Percentiles rank a stretch among this genome's conserved stretches.
Evolutionary conservation across 2,113 vertebrate species (phyloP).

Genomic region (Cyprinodon tularosa): DNA sequence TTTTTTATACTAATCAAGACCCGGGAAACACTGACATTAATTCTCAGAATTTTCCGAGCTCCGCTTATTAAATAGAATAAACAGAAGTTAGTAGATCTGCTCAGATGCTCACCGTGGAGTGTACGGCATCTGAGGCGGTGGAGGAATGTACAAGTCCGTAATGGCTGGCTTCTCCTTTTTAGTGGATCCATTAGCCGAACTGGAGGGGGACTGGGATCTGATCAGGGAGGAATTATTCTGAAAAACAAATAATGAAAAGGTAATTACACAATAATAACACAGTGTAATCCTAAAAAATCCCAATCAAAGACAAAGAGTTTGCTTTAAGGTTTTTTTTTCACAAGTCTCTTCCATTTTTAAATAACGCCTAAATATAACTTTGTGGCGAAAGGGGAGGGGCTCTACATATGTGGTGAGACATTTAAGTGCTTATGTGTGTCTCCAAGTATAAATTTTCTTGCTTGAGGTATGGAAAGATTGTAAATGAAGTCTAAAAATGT

Average conservation of each 20-base stretch:
- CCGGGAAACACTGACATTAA: no score
- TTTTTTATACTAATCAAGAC: no score
- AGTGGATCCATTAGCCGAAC: constrained; percentile 79
- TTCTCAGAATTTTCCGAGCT: neutral
- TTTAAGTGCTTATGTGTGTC: constrained; percentile 35
- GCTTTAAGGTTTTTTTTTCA: neutral
- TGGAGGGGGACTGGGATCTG: constrained; percentile 81
- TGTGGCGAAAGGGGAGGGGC: constrained; percentile 42
- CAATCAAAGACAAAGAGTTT: constrained; percentile 5
- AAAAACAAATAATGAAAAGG: constrained; percentile 49
- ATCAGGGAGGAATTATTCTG: constrained; percentile 83
- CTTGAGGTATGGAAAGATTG: constrained; percentile 67
- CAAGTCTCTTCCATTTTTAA: constrained; percentile 1
- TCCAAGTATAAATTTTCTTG: constrained; percentile 43
- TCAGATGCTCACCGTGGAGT: constrained; percentile 86
- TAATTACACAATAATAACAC: neutral
- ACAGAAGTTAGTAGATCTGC: constrained; percentile 19
- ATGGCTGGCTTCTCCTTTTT: constrained; percentile 95
- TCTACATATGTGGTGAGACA: constrained; percentile 47
- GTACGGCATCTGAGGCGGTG: constrained; percentile 91
- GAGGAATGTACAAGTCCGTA: constrained; percentile 93
- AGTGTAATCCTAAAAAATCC: neutral
- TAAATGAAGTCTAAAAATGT: constrained; percentile 59
- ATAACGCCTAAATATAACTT: constrained; percentile 41
- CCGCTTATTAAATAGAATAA: neutral